Percentiles rank a stretch among this genome's conserved stretches.
Conservation (phyloP, 2,888 invertebrate genomes). For the Eulithis prunata region DNA sequence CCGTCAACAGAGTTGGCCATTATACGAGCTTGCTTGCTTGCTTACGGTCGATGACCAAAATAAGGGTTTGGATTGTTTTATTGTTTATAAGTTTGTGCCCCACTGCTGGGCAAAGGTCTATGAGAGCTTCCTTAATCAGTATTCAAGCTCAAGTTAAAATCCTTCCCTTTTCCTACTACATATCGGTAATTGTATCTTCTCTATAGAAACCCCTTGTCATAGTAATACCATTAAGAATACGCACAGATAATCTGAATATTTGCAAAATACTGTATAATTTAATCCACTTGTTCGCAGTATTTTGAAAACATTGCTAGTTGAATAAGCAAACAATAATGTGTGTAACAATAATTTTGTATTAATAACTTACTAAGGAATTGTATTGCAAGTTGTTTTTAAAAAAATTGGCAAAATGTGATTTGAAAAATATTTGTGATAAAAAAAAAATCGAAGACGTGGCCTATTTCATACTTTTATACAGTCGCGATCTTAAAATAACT, state of each 20-base stretch:
- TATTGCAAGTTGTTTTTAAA: constrained; percentile 21
- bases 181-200: constrained; percentile 34
- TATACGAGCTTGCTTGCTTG: no score
- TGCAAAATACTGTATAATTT: constrained; percentile 5
- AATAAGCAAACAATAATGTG: constrained; percentile 6
- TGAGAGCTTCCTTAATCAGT: background rate
- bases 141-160: constrained; percentile 16
- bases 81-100: background rate
- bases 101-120: background rate
- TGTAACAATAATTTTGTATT: constrained; percentile 22
- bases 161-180: constrained; percentile 26
- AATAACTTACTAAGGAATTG: constrained; percentile 24
- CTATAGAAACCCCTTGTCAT: constrained; percentile 12
- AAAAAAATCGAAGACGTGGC: constrained; percentile 67
- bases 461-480: constrained; percentile 62
- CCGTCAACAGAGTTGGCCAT: no score
- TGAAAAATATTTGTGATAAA: constrained; percentile 65
- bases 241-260: constrained; percentile 15
- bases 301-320: constrained; percentile 2
- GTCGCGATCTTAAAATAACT: constrained; percentile 44
- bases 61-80: background rate
- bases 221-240: constrained; percentile 21
- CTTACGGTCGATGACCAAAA: no score
- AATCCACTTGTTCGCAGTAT: constrained; percentile 3
- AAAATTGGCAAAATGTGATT: constrained; percentile 61